Percentiles rank a stretch among this genome's conserved stretches.
These are phyloP conservation scores for Aselliscus stoliczkanus DNA, from an alignment of 2,797 vertebrate species.

Conservation along the genomic window DNA sequence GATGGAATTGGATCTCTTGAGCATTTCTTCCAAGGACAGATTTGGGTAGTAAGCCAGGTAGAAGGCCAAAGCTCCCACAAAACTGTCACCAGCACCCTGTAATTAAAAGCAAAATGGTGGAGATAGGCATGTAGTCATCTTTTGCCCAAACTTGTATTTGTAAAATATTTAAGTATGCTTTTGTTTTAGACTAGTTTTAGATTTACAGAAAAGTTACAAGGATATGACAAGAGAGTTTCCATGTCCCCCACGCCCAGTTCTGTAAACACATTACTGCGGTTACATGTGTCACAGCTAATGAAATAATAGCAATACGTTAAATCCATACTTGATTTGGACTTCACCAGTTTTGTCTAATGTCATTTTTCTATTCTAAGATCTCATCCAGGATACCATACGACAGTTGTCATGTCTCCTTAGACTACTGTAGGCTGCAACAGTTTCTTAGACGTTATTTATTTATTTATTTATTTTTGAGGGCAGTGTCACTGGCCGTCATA, in stretches of 20 bases:
- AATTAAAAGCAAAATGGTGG: conserved; percentile 66
- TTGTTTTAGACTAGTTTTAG: conserved; percentile 1
- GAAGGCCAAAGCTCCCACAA: conserved; percentile 95
- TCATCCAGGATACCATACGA: neutral
- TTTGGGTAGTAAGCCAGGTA: conserved; percentile 90
- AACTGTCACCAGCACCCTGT: conserved; percentile 98
- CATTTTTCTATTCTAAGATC: neutral
- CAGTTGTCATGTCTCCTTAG: neutral
- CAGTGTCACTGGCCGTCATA: no score
- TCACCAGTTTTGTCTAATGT: neutral
- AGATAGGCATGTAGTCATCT: neutral
- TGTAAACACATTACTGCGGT: neutral
- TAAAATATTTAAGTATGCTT: neutral
- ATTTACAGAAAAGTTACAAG: neutral
- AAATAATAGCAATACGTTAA: neutral
- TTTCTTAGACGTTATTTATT: conserved; percentile 28
- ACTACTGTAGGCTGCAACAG: neutral
- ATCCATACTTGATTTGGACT: neutral
- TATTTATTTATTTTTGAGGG: no score
- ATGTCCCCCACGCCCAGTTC: neutral
- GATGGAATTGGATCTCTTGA: conserved; percentile 89
- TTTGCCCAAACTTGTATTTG: neutral
- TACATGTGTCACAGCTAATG: neutral
- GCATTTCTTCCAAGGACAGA: conserved; percentile 91
- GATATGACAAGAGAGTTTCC: neutral